These are phyloP conservation scores for Ptychobarbus kaznakovi DNA, from an alignment of 2,797 vertebrate species.

Conservation along the genomic window DNA sequence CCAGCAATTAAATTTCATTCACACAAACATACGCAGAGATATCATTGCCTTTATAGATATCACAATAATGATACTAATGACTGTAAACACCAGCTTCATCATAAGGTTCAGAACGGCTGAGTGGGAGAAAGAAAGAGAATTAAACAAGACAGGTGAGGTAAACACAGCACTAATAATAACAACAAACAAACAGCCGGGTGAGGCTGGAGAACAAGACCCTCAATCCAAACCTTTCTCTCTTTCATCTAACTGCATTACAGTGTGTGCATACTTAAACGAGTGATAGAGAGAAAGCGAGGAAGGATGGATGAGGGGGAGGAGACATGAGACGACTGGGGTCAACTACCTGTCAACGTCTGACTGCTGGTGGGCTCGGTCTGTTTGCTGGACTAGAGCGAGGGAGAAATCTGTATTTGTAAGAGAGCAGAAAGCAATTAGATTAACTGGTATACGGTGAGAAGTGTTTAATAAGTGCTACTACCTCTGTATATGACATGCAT, in stretches of 20 bases:
- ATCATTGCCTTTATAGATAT: not conserved
- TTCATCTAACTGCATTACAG: conserved; percentile 12
- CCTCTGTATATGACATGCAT: not conserved
- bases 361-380: conserved; percentile 25
- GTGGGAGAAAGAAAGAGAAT: not conserved
- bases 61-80: conserved; percentile 14
- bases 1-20: not conserved
- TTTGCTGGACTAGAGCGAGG: not conserved
- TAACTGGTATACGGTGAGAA: not conserved
- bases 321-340: conserved; percentile 27
- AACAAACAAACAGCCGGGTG: conserved; percentile 14
- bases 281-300: conserved; percentile 2
- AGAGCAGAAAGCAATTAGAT: not conserved
- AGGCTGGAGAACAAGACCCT: conserved; percentile 21
- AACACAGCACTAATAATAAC: conserved; percentile 29
- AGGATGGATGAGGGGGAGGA: conserved; percentile 30
- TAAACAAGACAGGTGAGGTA: conserved; percentile 22
- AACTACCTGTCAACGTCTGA: conserved; percentile 33
- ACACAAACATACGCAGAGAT: conserved; percentile 1
- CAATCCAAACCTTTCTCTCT: conserved; percentile 7
- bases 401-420: not conserved
- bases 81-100: conserved; percentile 20
- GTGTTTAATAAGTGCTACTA: not conserved
- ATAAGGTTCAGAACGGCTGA: not conserved
- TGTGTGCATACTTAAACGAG: conserved; percentile 12